Evolutionary conservation across 2,888 invertebrate genomes (phyloP).

Genomic region (Dinocampus coccinellae): DNA sequence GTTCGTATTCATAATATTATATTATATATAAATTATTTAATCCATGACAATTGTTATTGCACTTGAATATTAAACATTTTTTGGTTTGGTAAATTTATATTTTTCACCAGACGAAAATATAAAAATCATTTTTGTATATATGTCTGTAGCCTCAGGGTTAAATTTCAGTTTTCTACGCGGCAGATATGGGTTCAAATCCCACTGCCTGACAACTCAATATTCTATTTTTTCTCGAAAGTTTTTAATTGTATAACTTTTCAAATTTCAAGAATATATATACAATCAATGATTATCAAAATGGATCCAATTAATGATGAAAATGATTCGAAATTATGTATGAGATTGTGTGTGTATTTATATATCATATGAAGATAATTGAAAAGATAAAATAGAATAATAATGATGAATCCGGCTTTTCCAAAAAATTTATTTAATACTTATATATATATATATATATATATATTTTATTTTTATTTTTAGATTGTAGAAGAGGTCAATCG

Average conservation of each 20-base stretch:
- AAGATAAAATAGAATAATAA: no score
- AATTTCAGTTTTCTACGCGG: neutral
- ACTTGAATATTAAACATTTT: no score
- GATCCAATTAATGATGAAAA: slow-evolving; percentile 28
- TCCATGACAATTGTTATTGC: no score
- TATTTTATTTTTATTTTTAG: slow-evolving; percentile 70
- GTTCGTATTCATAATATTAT: slow-evolving; percentile 47
- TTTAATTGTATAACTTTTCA: no score
- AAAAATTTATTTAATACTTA: no score
- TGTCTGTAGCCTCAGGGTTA: neutral
- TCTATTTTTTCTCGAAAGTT: no score
- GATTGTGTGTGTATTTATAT: neutral
- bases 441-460: no score
- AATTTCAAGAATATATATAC: neutral
- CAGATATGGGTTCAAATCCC: neutral
- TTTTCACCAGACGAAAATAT: no score
- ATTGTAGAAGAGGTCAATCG: slow-evolving; percentile 98
- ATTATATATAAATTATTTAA: neutral
- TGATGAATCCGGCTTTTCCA: no score
- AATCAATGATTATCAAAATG: slow-evolving; percentile 20
- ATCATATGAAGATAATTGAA: no score
- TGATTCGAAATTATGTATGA: slow-evolving; percentile 12
- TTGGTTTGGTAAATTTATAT: no score
- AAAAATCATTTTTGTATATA: neutral
- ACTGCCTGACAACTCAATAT: neutral